These are phyloP conservation scores for Philopedon plagiatum DNA, from an alignment of 2,888 invertebrate species.

Conservation along the genomic window DNA sequence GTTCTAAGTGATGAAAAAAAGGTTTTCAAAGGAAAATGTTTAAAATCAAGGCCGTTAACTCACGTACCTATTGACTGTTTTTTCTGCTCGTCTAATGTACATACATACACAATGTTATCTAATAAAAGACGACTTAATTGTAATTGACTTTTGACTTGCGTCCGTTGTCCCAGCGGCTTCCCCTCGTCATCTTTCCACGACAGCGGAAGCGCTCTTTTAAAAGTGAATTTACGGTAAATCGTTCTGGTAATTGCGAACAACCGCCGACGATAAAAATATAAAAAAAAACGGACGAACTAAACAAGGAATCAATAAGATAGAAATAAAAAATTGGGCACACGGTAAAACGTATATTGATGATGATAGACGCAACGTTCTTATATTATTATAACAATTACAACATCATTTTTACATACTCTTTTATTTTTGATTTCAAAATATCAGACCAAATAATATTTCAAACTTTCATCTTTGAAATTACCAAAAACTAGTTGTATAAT, in stretches of 20 bases:
- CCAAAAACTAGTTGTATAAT: neutral
- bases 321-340: too few species aligned
- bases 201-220: constrained; percentile 2
- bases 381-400: too few species aligned
- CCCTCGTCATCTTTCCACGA: neutral
- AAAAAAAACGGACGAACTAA: neutral
- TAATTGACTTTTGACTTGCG: neutral
- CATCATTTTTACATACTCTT: neutral
- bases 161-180: neutral
- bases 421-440: neutral
- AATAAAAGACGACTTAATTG: neutral
- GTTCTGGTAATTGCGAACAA: neutral
- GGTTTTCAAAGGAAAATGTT: too few species aligned
- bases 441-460: neutral
- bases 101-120: too few species aligned
- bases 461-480: neutral
- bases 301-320: neutral
- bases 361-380: too few species aligned
- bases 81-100: too few species aligned
- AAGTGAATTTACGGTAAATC: neutral
- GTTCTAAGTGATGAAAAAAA: too few species aligned
- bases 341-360: too few species aligned
- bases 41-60: too few species aligned
- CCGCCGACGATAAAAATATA: constrained; percentile 4
- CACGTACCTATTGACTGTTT: too few species aligned